phyloP scores from a whole-genome alignment of 2,113 vertebrate genomes.

The Paramisgurnus dabryanus region DNA sequence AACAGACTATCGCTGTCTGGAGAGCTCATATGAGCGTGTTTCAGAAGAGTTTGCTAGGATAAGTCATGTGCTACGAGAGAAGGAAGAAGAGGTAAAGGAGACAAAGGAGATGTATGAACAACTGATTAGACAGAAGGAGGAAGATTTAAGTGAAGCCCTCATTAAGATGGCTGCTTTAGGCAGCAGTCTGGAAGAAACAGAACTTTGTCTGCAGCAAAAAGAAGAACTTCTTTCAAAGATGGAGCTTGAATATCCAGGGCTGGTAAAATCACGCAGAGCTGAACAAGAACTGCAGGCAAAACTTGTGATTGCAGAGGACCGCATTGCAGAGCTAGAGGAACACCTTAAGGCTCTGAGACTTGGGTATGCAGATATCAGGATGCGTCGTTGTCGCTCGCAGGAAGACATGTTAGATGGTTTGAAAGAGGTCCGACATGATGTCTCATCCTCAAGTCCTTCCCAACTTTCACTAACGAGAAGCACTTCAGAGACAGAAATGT shows the following conservation, averaged over 20 bases:
- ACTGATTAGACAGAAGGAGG: conserved; percentile 83
- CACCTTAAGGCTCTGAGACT: conserved; percentile 71
- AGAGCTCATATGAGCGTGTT: conserved; percentile 80
- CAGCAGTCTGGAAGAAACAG: conserved; percentile 86
- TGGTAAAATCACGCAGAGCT: conserved; percentile 64
- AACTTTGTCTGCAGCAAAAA: conserved; percentile 81
- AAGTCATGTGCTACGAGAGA: conserved; percentile 81
- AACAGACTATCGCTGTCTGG: conserved; percentile 81
- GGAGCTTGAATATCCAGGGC: conserved; percentile 55
- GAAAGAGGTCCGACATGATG: conserved; percentile 57
- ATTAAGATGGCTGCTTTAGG: conserved; percentile 86
- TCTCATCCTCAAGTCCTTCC: conserved; percentile 45
- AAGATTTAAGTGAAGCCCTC: conserved; percentile 85
- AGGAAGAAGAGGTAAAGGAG: conserved; percentile 85
- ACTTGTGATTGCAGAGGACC: conserved; percentile 73
- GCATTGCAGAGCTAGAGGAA: conserved; percentile 73
- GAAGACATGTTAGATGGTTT: conserved; percentile 63
- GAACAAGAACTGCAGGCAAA: conserved; percentile 72
- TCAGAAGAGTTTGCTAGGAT: conserved; percentile 83
- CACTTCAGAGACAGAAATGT: conserved; percentile 71
- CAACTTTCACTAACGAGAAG: conserved; percentile 51
- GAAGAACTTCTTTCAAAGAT: conserved; percentile 81
- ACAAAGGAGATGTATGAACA: conserved; percentile 84
- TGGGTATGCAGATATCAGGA: conserved; percentile 67
- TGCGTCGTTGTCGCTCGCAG: conserved; percentile 64